Evolutionary conservation across 2,113 vertebrate species (phyloP).

Genomic region (Ginglymostoma cirratum): DNA sequence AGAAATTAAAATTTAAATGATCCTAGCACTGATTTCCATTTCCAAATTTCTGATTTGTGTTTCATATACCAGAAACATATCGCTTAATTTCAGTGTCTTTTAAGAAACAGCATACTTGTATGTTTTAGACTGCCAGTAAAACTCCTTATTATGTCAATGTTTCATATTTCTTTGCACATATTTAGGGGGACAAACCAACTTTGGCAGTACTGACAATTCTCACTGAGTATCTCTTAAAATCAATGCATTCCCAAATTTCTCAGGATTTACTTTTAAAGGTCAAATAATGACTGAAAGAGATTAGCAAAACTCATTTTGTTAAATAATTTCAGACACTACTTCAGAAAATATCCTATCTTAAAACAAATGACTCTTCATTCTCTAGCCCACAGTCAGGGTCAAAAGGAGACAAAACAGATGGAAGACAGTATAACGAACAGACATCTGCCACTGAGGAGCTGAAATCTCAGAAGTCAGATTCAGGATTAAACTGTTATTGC

Average conservation of each 20-base stretch:
- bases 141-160: background rate
- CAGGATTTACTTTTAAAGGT: background rate
- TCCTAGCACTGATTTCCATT: background rate
- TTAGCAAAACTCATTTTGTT: background rate
- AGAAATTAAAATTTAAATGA: background rate
- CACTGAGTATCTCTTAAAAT: background rate
- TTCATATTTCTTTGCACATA: background rate
- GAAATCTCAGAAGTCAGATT: background rate
- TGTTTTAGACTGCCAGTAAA: background rate
- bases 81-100: background rate
- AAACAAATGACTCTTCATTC: background rate
- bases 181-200: background rate
- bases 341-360: background rate
- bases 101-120: background rate
- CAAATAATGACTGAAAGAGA: background rate
- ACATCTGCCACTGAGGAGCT: slow-evolving; percentile 3
- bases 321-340: background rate
- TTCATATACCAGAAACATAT: background rate
- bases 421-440: background rate
- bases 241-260: background rate
- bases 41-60: background rate
- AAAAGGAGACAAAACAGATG: background rate
- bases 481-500: background rate
- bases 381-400: background rate
- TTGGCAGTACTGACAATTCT: background rate